Conservation (phyloP, 2,888 invertebrate genomes). For the Dicyrtomina minuta region DNA sequence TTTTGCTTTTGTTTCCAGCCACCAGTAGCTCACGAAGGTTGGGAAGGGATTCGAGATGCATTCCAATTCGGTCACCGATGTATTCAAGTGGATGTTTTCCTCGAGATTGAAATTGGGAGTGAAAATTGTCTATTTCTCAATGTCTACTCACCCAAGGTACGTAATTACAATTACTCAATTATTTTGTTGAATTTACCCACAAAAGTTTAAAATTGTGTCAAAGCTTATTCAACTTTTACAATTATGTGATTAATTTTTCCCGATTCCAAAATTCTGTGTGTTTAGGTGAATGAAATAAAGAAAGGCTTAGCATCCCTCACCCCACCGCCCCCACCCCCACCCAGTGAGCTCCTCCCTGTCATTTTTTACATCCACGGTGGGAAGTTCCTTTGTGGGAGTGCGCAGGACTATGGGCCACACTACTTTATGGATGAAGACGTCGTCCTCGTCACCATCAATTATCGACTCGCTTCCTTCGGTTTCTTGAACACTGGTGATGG, state of each 20-base stretch:
- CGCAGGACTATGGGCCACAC: slow-evolving; percentile 26
- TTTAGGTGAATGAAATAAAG: not conserved
- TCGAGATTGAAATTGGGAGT: slow-evolving; percentile 28
- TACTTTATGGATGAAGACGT: slow-evolving; percentile 26
- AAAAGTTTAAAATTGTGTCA: no score
- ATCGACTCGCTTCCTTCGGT: slow-evolving; percentile 22
- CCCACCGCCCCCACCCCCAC: not conserved
- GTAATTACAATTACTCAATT: not conserved
- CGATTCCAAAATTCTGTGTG: no score
- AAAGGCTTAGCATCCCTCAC: no score
- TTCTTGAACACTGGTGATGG: slow-evolving; percentile 27
- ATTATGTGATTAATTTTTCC: no score
- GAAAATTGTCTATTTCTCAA: slow-evolving; percentile 34
- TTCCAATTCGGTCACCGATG: slow-evolving; percentile 27
- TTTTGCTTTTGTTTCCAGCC: slow-evolving; percentile 19
- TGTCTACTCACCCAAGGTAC: slow-evolving; percentile 20
- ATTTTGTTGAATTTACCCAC: no score
- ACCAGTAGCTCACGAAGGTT: slow-evolving; percentile 21
- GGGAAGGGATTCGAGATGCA: slow-evolving; percentile 32
- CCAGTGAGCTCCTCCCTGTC: slow-evolving; percentile 9
- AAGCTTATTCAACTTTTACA: no score
- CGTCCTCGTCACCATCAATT: slow-evolving; percentile 25
- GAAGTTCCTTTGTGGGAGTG: slow-evolving; percentile 24
- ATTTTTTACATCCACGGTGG: slow-evolving; percentile 25
- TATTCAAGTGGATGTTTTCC: slow-evolving; percentile 32